A percentile compares a stretch with the other conserved stretches of the same genome.
phyloP scores from a whole-genome alignment of 2,797 vertebrate genomes.

The Centropyge bicolor region DNA sequence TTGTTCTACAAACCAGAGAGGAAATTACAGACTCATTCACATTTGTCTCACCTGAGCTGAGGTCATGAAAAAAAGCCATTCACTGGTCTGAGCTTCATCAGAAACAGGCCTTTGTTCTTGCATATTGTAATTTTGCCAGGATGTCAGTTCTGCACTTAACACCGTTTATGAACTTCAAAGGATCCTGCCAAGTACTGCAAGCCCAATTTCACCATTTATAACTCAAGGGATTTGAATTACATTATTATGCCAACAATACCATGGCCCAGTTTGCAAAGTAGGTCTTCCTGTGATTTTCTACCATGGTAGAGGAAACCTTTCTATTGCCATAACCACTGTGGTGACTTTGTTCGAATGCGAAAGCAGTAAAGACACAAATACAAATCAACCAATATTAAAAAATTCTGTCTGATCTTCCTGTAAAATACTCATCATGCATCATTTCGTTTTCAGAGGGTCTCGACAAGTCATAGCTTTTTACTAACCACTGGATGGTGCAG shows the following conservation, averaged over 20 bases:
- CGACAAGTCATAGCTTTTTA: not conserved
- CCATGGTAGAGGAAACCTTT: conserved; percentile 19
- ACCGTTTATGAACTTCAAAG: conserved; percentile 59
- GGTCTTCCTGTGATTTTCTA: conserved; percentile 49
- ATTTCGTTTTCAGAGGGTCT: not conserved
- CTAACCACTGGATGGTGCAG: not conserved
- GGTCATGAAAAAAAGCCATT: conserved; percentile 1
- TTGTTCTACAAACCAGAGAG: conserved; percentile 5
- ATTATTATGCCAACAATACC: conserved; percentile 57
- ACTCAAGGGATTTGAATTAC: conserved; percentile 57
- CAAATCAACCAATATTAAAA: not conserved
- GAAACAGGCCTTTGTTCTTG: conserved; percentile 34
- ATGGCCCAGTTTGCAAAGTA: conserved; percentile 65
- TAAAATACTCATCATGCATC: not conserved
- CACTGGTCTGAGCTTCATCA: conserved; percentile 22
- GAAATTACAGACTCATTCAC: conserved; percentile 26
- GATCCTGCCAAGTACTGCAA: conserved; percentile 33
- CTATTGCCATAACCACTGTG: not conserved
- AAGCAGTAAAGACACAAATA: not conserved
- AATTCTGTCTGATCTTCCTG: not conserved
- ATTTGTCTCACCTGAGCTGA: conserved; percentile 22
- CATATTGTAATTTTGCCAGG: conserved; percentile 8
- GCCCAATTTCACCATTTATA: conserved; percentile 48
- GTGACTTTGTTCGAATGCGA: not conserved
- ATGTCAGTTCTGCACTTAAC: conserved; percentile 37